Evolutionary conservation across 2,113 vertebrate genomes (phyloP).

Genomic region (Anoplopoma fimbria): DNA sequence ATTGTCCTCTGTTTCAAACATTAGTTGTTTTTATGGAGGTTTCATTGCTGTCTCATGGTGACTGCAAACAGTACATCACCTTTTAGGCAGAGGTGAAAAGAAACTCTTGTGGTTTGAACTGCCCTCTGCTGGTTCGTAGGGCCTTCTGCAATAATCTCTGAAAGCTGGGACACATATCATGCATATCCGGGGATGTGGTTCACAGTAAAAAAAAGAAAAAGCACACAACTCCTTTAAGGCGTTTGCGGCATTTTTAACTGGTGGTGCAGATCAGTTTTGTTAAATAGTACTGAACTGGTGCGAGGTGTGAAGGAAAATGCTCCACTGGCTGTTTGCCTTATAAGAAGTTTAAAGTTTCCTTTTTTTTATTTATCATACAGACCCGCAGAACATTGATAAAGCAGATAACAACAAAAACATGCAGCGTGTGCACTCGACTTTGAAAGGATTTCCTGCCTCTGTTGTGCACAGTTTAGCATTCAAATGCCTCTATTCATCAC

Average conservation of each 20-base stretch:
- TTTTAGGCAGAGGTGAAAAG: background rate
- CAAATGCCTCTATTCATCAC: constrained; percentile 2
- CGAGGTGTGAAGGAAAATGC: background rate
- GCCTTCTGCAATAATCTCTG: constrained; percentile 27
- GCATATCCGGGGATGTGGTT: background rate
- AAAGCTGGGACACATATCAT: background rate
- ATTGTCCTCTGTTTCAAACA: background rate
- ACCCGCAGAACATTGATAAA: background rate
- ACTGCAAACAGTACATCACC: constrained; percentile 5
- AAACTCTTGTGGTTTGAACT: constrained; percentile 44
- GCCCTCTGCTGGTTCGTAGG: constrained; percentile 68
- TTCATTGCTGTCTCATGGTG: constrained; percentile 39
- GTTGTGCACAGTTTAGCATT: background rate
- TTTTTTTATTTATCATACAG: background rate
- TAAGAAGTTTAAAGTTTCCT: background rate
- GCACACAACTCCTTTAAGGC: background rate
- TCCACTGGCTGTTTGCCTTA: background rate
- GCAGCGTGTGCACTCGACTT: background rate
- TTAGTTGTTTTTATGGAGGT: constrained; percentile 10
- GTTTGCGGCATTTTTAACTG: background rate
- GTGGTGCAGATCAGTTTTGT: background rate
- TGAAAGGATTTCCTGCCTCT: background rate
- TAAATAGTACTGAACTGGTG: background rate
- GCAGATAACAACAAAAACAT: background rate
- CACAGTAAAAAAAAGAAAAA: background rate